Percentiles rank a stretch among this genome's conserved stretches.
Evolutionary conservation across 2,888 invertebrate species (phyloP).

Genomic region (Mythimna impura): DNA sequence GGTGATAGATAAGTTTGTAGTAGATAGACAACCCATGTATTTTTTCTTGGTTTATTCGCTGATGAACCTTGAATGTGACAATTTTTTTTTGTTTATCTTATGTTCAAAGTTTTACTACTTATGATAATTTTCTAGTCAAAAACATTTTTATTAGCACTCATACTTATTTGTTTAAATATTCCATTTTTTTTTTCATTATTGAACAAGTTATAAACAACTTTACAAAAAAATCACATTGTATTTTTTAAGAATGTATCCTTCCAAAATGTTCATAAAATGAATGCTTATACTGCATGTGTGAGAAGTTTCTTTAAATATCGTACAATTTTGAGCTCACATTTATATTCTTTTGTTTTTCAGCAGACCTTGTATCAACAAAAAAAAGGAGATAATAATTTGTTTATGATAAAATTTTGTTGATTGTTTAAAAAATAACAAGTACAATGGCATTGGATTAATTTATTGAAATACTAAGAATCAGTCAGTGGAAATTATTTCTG

Average conservation of each 20-base stretch:
- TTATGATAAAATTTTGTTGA: neutral
- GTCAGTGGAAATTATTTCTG: conserved; percentile 5
- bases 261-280: neutral
- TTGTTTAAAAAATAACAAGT: conserved; percentile 5
- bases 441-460: conserved; percentile 19
- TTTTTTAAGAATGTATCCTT: neutral
- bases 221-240: too few relatives aligned
- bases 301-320: neutral
- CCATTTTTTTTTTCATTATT: neutral
- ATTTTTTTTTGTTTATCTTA: neutral
- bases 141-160: too few relatives aligned
- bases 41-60: neutral
- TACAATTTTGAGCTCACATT: neutral
- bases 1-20: conserved; percentile 6
- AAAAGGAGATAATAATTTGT: neutral
- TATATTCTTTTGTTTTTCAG: neutral
- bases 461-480: neutral
- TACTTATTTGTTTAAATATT: neutral
- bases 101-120: too few relatives aligned
- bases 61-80: neutral
- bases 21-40: neutral
- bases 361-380: neutral
- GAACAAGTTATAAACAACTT: too few relatives aligned
- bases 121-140: too few relatives aligned
- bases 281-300: neutral